Base-by-base conservation (phyloP, 2,888 invertebrate species). In the Coecobrya sp. region DNA sequence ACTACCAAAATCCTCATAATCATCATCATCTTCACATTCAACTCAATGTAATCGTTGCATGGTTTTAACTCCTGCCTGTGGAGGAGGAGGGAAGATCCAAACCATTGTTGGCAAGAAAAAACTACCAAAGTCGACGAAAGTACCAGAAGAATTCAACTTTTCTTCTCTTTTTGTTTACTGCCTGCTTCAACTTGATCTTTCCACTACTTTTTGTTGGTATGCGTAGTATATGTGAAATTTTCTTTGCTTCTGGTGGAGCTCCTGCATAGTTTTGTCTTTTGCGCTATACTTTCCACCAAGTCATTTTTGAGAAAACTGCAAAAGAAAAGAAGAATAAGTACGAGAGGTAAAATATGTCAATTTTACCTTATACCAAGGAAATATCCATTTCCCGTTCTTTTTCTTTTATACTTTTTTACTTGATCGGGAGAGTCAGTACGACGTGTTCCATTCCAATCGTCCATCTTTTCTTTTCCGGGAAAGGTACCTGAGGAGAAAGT, bases 271-370 rank as follows among this genome's bases (percentile, higher is more conserved):
- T 82, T 62, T 42, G 55, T 19, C 16, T 36, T 81, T 36, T 30
- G 30, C 19, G 36, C 3, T 42, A 16, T 8, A 22, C 5, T 59
- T 59, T 36, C 25, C 52, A 8, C 76, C n/a, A 76, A 76, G 22
- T 3, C 2, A 25, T 76, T 45, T 79, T 49, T 36, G 59, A 19
- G 42, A 36, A 42, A 73, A 30, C 19, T 42, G 16, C 13, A 68
- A 36, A 68, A 0, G 36, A 65, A 13, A 8, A 68, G 82, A 45
- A 22, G 84, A 59, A 85, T 25, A 25, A 62, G n/a, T n/a, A n/a
- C n/a, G 25, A 68, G 27, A 68, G n/a, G 88, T 82, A 36, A 79
- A 87, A 79, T 79, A 79, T 76, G 73, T 36, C 73, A 22, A 55
- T 59, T 82, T 86, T 7, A 55, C 45, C 25, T 8, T 27, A 10